Conservation (phyloP, 2,888 invertebrate species). For the Heliothis peltigera region DNA sequence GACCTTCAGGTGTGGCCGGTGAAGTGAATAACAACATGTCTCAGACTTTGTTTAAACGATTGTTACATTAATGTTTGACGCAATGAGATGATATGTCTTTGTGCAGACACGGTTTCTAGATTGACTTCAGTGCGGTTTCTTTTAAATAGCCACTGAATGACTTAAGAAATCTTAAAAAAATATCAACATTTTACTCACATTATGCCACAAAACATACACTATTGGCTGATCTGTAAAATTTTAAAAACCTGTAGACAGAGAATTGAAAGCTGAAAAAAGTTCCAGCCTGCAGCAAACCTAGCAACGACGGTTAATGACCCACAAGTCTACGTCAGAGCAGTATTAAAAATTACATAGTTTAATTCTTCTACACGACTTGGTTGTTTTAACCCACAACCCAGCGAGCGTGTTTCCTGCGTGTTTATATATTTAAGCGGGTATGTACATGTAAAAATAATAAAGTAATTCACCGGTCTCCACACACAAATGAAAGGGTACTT, state of each 20-base stretch:
- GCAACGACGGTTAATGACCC: constrained; percentile 29
- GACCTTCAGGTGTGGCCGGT: constrained; percentile 75
- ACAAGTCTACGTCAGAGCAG: constrained; percentile 6
- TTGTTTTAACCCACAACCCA: constrained; percentile 42
- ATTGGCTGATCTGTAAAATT: too few relatives aligned
- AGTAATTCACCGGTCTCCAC: constrained; percentile 56
- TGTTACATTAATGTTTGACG: constrained; percentile 55
- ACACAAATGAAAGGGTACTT: constrained; percentile 45
- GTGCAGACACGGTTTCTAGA: neutral
- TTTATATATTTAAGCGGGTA: constrained; percentile 41
- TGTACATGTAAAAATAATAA: constrained; percentile 54
- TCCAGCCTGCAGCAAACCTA: constrained; percentile 8
- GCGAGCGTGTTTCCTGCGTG: constrained; percentile 58
- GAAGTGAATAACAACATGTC: constrained; percentile 62
- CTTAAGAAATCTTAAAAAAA: too few relatives aligned
- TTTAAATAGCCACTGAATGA: too few relatives aligned
- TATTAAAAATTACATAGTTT: constrained; percentile 31
- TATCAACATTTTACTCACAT: too few relatives aligned
- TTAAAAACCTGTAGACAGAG: too few relatives aligned
- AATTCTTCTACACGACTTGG: constrained; percentile 25
- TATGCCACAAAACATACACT: too few relatives aligned
- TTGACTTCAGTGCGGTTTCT: neutral
- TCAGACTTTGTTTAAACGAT: constrained; percentile 47
- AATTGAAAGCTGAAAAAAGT: too few relatives aligned
- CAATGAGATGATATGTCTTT: constrained; percentile 44